Conservation (phyloP, 2,797 vertebrate genomes). For the Silurus lanzhouensis region DNA sequence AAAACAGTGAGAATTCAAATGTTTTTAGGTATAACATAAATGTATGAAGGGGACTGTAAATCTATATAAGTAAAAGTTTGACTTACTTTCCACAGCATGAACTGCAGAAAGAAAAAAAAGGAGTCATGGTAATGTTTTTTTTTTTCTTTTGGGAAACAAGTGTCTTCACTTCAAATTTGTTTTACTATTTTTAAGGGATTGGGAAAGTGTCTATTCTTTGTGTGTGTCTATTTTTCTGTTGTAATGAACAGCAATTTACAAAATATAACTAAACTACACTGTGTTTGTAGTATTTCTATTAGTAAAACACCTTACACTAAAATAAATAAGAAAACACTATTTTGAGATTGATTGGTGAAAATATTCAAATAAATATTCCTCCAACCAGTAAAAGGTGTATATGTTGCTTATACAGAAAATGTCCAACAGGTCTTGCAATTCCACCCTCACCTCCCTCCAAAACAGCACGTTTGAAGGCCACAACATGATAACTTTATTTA, state of each 20-base stretch:
- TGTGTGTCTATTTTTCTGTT: slow-evolving; percentile 33
- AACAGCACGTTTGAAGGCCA: background rate
- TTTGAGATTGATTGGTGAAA: background rate
- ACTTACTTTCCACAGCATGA: slow-evolving; percentile 89
- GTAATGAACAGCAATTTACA: background rate
- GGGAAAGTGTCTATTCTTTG: background rate
- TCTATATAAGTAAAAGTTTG: slow-evolving; percentile 49
- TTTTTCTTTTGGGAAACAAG: slow-evolving; percentile 44
- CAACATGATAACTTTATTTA: background rate
- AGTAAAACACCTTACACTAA: background rate
- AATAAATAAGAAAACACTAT: background rate
- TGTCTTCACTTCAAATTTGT: background rate
- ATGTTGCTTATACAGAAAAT: background rate
- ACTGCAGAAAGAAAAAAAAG: slow-evolving; percentile 86
- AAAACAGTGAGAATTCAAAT: background rate
- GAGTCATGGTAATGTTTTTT: slow-evolving; percentile 73
- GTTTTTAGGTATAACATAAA: slow-evolving; percentile 11
- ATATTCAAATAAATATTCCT: background rate
- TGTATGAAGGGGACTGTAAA: slow-evolving; percentile 21
- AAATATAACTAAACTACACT: background rate
- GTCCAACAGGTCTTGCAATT: background rate
- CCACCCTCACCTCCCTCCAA: background rate
- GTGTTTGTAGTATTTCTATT: background rate
- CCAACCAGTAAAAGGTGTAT: background rate
- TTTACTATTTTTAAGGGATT: background rate